Conservation (phyloP, 2,888 invertebrate genomes). For the Pemphredon lugubris region DNA sequence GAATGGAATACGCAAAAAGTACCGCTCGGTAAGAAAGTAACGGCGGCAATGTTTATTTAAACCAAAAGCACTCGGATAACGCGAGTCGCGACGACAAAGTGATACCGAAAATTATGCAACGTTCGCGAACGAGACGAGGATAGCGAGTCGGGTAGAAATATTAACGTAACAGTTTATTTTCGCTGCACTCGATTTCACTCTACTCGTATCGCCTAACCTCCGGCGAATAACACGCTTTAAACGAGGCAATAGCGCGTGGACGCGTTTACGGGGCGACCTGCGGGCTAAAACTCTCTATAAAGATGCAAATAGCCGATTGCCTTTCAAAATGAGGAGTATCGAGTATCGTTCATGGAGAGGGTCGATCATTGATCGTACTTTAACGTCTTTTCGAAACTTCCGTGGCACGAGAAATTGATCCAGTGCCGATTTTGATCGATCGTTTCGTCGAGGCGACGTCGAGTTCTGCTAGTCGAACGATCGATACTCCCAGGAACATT, state of each 20-base stretch:
- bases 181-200: background rate
- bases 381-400: too few relatives aligned
- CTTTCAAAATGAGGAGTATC: constrained; percentile 62
- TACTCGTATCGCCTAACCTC: constrained; percentile 33
- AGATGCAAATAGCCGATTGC: constrained; percentile 69
- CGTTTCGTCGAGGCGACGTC: constrained; percentile 4
- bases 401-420: too few relatives aligned
- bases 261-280: constrained; percentile 31
- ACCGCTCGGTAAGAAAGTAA: too few relatives aligned
- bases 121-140: too few relatives aligned
- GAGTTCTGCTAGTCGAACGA: background rate
- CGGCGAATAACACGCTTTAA: constrained; percentile 31
- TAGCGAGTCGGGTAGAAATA: too few relatives aligned
- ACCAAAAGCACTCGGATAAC: too few relatives aligned
- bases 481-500: background rate
- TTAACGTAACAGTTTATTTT: too few relatives aligned
- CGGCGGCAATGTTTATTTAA: too few relatives aligned
- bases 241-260: constrained; percentile 42
- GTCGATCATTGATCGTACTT: constrained; percentile 29
- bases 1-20: too few relatives aligned
- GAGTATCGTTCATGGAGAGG: constrained; percentile 43
- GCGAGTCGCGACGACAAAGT: too few relatives aligned
- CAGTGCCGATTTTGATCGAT: constrained; percentile 15
- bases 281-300: constrained; percentile 65
- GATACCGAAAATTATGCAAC: too few relatives aligned